phyloP scores from a whole-genome alignment of 2,113 vertebrate species.

The Pseudorasbora parva region DNA sequence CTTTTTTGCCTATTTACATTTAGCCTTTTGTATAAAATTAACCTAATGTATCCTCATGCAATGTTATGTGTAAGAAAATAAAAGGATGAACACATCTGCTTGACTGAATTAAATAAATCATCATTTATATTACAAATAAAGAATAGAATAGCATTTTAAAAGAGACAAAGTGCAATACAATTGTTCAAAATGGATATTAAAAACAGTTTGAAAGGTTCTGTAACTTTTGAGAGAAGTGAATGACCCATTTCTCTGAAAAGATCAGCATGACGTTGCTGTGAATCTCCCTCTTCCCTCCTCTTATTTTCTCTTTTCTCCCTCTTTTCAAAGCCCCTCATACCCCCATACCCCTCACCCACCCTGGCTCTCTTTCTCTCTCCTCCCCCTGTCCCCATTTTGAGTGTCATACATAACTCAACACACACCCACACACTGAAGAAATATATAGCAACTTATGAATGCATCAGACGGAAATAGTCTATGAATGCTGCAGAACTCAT shows the following conservation, averaged over 20 bases:
- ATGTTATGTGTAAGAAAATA: background rate
- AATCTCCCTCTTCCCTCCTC: slow-evolving; percentile 36
- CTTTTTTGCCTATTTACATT: background rate
- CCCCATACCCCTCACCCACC: slow-evolving; percentile 36
- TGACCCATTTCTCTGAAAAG: slow-evolving; percentile 21
- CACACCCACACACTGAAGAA: slow-evolving; percentile 66
- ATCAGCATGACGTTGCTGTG: slow-evolving; percentile 47
- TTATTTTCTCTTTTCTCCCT: slow-evolving; percentile 52
- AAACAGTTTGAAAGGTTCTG: background rate
- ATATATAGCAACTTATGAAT: slow-evolving; percentile 68
- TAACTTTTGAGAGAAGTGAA: background rate
- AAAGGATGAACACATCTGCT: background rate
- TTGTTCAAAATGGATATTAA: background rate
- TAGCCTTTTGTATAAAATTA: background rate
- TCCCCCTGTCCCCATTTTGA: slow-evolving; percentile 44
- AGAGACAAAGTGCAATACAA: background rate
- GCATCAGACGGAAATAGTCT: slow-evolving; percentile 65
- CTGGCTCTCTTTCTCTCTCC: slow-evolving; percentile 45
- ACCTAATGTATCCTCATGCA: background rate
- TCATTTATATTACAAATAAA: background rate
- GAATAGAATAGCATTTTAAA: background rate
- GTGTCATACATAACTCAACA: slow-evolving; percentile 54
- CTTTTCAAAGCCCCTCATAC: slow-evolving; percentile 33
- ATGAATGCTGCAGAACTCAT: slow-evolving; percentile 24
- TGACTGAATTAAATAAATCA: background rate